These are phyloP conservation scores for Acropternis orthonyx DNA, from an alignment of 2,797 vertebrate species.

Conservation along the genomic window DNA sequence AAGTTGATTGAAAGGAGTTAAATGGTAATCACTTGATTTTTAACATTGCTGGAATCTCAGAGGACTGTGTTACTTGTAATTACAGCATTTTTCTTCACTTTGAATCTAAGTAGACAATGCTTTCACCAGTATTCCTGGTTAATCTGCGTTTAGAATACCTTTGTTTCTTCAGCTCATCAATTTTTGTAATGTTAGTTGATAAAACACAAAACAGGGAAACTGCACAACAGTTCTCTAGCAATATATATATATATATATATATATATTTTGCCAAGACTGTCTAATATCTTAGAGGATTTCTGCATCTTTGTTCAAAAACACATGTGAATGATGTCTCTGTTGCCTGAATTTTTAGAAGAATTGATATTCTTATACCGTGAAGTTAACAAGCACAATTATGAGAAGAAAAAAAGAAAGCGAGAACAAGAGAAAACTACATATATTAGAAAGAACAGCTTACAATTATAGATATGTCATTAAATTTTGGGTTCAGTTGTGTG, in stretches of 20 bases:
- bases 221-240: not conserved
- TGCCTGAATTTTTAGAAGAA: slow-evolving; percentile 16
- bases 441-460: not conserved
- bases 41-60: slow-evolving; percentile 19
- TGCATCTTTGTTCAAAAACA: slow-evolving; percentile 27
- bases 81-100: slow-evolving; percentile 43
- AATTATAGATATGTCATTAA: not conserved
- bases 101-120: slow-evolving; percentile 14
- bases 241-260: no score
- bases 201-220: not conserved
- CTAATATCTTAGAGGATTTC: not conserved
- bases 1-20: slow-evolving; percentile 61
- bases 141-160: slow-evolving; percentile 31
- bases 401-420: not conserved
- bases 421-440: not conserved
- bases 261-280: not conserved
- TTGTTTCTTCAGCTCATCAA: slow-evolving; percentile 37
- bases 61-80: slow-evolving; percentile 44
- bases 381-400: not conserved
- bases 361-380: not conserved
- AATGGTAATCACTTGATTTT: slow-evolving; percentile 51
- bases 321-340: not conserved
- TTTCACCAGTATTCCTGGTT: not conserved
- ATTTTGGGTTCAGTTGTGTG: not conserved
- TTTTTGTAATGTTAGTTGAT: not conserved